Evolutionary conservation across 1,140 invertebrate species (phyloP), one percentile per base, ranked within the genome.

Genomic region (Drosophila burlai): DNA sequence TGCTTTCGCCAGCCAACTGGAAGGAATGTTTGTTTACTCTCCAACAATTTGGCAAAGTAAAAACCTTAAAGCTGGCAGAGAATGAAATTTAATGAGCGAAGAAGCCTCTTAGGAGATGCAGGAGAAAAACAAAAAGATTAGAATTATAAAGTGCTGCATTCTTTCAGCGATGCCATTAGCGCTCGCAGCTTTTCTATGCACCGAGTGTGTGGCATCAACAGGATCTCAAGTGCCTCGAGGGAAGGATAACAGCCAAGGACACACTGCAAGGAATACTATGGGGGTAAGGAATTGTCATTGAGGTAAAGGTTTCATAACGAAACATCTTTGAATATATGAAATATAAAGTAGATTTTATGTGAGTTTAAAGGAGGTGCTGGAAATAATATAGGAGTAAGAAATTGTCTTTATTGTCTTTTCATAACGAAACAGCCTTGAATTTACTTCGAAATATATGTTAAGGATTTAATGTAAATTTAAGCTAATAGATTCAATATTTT

Each of bases 1-100:
- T 73, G 67, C 55, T 73, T 73, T 61, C 26, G 43, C 31, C 55
- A 73, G 68, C 71, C 71, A 73, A 73, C 38, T 60, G 71, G 55
- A 73, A 73, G 69, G 38, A 69, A 73, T 73, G 49, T 49, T 72
- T 38, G 34, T 36, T 40, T 31, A 21, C 46, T 31, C 38, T 16
- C 49, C 21, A 52, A 61, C 45, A 43, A 73, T 61, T 60, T 60
- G 67, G 43, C 4, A 36, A 54, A 69, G 47, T 43, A 31, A 31
- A 66, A 68, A 68, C 45, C 68, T 73, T 73, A 73, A 73, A 73
- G 54, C 68, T 42, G 38, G 1, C 34, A 26, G 40, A 9, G 9
- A 15, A 34, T 4, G 34, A 15, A 71, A 69, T 69, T 71, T 69
- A 69, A 71, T 57, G 46, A 61, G 18, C 18, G 38, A 38, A 26